A percentile compares a stretch with the other conserved stretches of the same genome.
Evolutionary conservation across 2,888 invertebrate species (phyloP).

Genomic region (Glyphotaelius pellucidus): DNA sequence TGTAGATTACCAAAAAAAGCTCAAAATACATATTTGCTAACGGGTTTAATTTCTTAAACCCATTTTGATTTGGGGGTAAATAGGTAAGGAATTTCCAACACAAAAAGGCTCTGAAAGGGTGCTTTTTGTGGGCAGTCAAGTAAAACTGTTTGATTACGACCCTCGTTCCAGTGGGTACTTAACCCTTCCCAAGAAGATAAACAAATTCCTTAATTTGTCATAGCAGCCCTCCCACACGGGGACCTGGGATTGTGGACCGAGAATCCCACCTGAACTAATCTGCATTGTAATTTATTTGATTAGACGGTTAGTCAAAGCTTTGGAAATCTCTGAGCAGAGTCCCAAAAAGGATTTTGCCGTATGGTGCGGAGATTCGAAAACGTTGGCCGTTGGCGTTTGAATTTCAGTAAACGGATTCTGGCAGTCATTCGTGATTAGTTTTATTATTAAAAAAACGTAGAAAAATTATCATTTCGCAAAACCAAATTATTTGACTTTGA

Average conservation of each 20-base stretch:
- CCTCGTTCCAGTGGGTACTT: not conserved
- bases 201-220: constrained; percentile 36
- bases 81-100: not conserved
- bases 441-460: too few relatives aligned
- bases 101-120: not conserved
- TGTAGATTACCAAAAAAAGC: not conserved
- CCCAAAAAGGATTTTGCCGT: not conserved
- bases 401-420: too few relatives aligned
- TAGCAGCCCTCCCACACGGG: constrained; percentile 16
- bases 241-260: not conserved
- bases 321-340: not conserved
- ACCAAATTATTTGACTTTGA: too few relatives aligned
- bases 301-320: not conserved
- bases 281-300: not conserved
- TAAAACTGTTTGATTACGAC: not conserved
- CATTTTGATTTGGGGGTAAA: not conserved
- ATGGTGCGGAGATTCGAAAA: not conserved
- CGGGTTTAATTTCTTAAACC: not conserved
- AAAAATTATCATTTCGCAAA: too few relatives aligned
- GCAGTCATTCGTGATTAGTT: too few relatives aligned
- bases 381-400: not conserved
- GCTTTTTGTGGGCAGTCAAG: not conserved
- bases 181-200: not conserved
- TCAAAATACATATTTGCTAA: not conserved
- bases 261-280: constrained; percentile 12